Evolutionary conservation across 2,113 vertebrate genomes (phyloP), one percentile per base, ranked within the genome.

Genomic region (Alexandromys fortis): DNA sequence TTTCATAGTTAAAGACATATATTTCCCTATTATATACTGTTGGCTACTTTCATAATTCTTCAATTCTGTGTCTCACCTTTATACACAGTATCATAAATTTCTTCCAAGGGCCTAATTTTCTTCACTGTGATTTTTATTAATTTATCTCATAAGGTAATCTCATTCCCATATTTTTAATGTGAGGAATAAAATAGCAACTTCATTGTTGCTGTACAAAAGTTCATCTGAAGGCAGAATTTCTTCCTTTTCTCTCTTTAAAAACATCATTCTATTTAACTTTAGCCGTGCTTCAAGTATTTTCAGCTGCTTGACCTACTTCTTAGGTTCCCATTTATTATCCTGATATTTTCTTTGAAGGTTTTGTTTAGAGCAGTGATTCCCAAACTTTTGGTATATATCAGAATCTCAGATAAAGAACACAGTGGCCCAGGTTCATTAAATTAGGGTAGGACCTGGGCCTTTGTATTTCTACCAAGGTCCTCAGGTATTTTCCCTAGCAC

Each of bases 91-190:
- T 35, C 30, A 47, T 93, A 24, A 38, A 70, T 83, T 82, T n/a
- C n/a, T 97, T 95, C 42, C 47, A 87, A 75, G 49, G 38, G 13
- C 3, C 13, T 75, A 73, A 63, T 68, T 45, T 67, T 42, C 85
- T 94, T 93, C 79, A 92, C 58, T 95, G 4, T 78, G 49, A 94
- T 88, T 90, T 94, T 68, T 92, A 87, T 96, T 90, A 94, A 72
- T 91, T 94, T 92, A 61, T 93, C 28, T 96, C 87, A 96, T 75
- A 94, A 55, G 35, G 45, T 2, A 81, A 35, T 90, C 11, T 90
- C 92, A 85, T 89, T 95, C 90, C 26, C 33, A 91, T 38, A 95
- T 92, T 92, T 81, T 78, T 94, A 86, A 92, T 55, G 22, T 79
- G 30, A 78, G 77, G 38, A 91, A 78, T 42, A 93, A 78, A 73